These are phyloP conservation scores for Corynorhinus townsendii DNA, from an alignment of 2,113 vertebrate genomes.

Conservation along the genomic window DNA sequence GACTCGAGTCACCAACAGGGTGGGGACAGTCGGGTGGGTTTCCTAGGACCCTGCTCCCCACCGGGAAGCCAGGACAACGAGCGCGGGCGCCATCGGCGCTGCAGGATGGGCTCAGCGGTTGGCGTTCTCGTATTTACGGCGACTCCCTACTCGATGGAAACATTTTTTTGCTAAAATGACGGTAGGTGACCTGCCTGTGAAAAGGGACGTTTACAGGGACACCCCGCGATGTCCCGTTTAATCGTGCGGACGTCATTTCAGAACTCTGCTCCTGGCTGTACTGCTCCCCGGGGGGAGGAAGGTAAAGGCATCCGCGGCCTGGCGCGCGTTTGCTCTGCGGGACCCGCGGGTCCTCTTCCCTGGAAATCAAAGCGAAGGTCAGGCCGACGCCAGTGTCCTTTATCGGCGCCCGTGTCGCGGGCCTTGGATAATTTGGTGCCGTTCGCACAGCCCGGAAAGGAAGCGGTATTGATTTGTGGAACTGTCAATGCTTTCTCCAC, in stretches of 20 bases:
- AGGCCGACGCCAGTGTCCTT: neutral
- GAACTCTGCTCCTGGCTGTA: neutral
- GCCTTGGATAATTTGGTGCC: neutral
- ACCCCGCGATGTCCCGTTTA: neutral
- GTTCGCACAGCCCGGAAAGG: neutral
- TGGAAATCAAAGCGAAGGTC: neutral
- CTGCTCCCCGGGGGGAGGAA: neutral
- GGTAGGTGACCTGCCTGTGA: neutral
- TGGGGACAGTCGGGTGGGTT: fast-evolving
- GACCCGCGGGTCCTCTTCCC: neutral
- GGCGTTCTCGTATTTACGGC: neutral
- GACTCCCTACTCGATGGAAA: neutral
- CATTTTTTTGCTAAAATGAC: neutral
- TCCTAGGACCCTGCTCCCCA: too few species aligned
- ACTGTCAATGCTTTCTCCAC: neutral
- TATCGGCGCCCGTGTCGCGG: neutral
- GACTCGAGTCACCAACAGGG: neutral
- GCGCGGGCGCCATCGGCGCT: fast-evolving
- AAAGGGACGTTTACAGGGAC: neutral
- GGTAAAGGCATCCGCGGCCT: too few species aligned
- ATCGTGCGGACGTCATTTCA: neutral
- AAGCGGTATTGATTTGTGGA: neutral
- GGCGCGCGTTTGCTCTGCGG: neutral
- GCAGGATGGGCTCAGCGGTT: neutral
- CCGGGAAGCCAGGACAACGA: fast-evolving